These are phyloP conservation scores for Lasioglossum pauxillum DNA, from an alignment of 2,888 invertebrate species.

Conservation along the genomic window DNA sequence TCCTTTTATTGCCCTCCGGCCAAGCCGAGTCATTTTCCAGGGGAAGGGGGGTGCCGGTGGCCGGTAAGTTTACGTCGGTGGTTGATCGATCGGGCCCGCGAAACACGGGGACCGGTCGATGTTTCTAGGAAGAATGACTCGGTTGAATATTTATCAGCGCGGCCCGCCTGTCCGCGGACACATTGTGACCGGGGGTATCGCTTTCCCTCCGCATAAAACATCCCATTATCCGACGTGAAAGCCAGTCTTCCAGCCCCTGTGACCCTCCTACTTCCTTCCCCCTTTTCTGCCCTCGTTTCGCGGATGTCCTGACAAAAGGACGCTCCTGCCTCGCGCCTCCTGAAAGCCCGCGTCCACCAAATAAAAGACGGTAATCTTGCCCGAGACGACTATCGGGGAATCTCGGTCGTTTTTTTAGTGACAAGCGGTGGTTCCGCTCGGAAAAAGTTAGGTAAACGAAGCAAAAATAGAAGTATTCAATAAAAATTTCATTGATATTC, in stretches of 20 bases:
- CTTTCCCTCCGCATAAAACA: constrained; percentile 67
- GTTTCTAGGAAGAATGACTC: constrained; percentile 51
- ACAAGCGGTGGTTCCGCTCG: background rate
- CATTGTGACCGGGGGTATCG: constrained; percentile 62
- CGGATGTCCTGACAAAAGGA: constrained; percentile 6
- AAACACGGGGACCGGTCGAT: constrained; percentile 33
- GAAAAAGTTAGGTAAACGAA: background rate
- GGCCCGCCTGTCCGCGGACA: constrained; percentile 36
- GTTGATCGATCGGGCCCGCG: constrained; percentile 69
- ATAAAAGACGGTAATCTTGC: constrained; percentile 12
- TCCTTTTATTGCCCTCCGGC: constrained; percentile 36
- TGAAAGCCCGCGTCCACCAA: constrained; percentile 5
- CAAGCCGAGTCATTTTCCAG: constrained; percentile 20
- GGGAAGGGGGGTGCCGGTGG: background rate
- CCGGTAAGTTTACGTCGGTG: constrained; percentile 11
- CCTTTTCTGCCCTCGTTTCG: background rate
- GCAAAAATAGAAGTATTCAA: background rate
- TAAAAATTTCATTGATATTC: no score
- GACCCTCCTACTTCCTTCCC: constrained; percentile 36
- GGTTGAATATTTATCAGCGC: constrained; percentile 74
- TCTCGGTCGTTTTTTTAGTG: background rate
- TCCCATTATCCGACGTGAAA: constrained; percentile 73
- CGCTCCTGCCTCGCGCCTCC: background rate
- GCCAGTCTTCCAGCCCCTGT: constrained; percentile 51
- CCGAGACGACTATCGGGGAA: background rate